Evolutionary conservation across 1,140 invertebrate genomes (phyloP).

Genomic region (Saccostrea glomerata): DNA sequence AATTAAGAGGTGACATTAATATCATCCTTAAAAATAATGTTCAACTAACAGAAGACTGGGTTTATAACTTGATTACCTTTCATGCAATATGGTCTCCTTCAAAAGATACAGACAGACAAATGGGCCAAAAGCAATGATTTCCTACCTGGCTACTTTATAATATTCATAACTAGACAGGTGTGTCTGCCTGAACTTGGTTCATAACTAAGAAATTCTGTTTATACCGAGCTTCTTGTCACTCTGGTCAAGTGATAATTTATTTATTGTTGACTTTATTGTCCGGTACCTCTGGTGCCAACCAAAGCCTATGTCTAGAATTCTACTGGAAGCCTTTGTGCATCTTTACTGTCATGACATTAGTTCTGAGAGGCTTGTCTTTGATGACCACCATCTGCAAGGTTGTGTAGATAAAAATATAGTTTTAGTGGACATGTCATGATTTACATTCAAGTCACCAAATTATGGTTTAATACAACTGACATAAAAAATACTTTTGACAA

Average conservation of each 20-base stretch:
- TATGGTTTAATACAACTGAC: no score
- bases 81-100: no score
- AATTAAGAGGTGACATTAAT: no score
- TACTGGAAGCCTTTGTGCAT: not conserved
- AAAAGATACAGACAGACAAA: no score
- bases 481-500: no score
- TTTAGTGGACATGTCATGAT: no score
- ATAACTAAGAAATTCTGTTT: not conserved
- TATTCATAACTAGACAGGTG: not conserved
- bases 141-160: no score
- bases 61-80: no score
- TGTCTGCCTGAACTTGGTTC: not conserved
- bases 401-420: not conserved
- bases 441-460: no score
- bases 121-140: no score
- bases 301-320: not conserved
- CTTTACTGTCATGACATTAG: not conserved
- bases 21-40: no score
- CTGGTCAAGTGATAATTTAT: conserved; percentile 10
- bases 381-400: conserved; percentile 16
- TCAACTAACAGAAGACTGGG: no score
- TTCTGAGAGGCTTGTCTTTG: not conserved
- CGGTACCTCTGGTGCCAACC: not conserved
- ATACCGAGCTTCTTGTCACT: not conserved
- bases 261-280: not conserved